Base-by-base conservation (phyloP, 2,113 vertebrate species). In the Aythya baeri region DNA sequence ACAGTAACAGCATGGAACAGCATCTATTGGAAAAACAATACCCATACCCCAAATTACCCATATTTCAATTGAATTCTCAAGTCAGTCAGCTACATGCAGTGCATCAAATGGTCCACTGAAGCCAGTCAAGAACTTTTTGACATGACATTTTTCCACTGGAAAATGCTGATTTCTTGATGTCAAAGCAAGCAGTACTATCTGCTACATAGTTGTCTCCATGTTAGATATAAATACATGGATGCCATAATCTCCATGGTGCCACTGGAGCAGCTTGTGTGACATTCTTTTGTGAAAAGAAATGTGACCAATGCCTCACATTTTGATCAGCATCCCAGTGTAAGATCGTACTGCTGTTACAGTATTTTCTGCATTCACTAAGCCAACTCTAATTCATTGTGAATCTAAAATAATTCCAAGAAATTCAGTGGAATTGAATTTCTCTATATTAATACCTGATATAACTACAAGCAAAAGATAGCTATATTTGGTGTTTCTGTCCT, bases 11-110 rank as follows among this genome's bases (percentile, higher is more conserved):
- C 12, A 55, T 38, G 22, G 65, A 93, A 73, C 8, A 67, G 4
- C 31, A 26, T 20, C 9, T 59, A 29, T 25, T 41, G 46, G 41
- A 86, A 96, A 88, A 29, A 4, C 31, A 38, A 38, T 38, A 38
- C 38, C 38, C 38, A 38, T 38, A 38, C 38, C 38, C 38, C 9
- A 38, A 38, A 38, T 38, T 83, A 23, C 8, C 11, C 0, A 0
- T 36, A 58, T 20, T 89, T 85, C 17, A 36, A 4, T 34, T 70
- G 8, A 91, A 73, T 80, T 75, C 15, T 61, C 27, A 76, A 63
- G 54, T 57, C 21, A 79, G 13, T 49, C 49, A 62, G 11, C 32
- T 77, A 43, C 16, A 31, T 25, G 17, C 32, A 66, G 62, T 54
- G 7, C 32, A 86, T 66, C 32, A 85, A 65, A 87, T 11, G 55